Base-by-base conservation (phyloP, 2,888 invertebrate genomes). In the Drosophila mimica region DNA sequence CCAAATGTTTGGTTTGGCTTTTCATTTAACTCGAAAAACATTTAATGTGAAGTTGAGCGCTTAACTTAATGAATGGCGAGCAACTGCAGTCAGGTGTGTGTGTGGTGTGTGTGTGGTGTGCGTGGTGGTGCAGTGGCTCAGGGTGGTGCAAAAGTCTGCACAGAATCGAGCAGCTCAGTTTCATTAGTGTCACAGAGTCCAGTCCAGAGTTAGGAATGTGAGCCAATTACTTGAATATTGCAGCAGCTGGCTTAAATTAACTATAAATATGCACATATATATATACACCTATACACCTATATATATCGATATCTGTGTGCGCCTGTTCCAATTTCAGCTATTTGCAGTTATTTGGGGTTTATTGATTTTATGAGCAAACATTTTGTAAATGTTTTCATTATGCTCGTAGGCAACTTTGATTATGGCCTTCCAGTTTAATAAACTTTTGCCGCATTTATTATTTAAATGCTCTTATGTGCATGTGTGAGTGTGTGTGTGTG, bases 301-400 rank as follows among this genome's bases (percentile, higher is more conserved):
- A 25, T 40, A 30, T 48, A 25, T n/a, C 4, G 20, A 0, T 40
- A 40, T n/a, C 9, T n/a, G 0, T 13, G 38, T 49, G 20, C 56
- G 28, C 49, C 48, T 79, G 88, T 68, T 78, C 81, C 80, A 88
- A 70, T 85, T 85, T 74, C 80, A 69, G 79, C 70, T 85, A 83
- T 87, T 84, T 82, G 77, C 72, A 68, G 81, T 69, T 79, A 86
- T 85, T 88, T 83, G 73, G 64, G 64, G 38, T 63, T 76, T 83
- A 85, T 85, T 86, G 85, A 85, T 85, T 88, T 88, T 88, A 88
- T 71, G 87, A 54, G 70, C 83, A 76, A 79, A 81, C 82, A 84
- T 84, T 88, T 84, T 88, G 83, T 74, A 88, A 85, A 86, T 88
- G 86, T 85, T 88, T 85, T 85, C 81, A 85, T 86, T 85, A 79